Evolutionary conservation across 2,888 invertebrate species (phyloP), one percentile per base, ranked within the genome.

Genomic region (Nomada fabriciana): DNA sequence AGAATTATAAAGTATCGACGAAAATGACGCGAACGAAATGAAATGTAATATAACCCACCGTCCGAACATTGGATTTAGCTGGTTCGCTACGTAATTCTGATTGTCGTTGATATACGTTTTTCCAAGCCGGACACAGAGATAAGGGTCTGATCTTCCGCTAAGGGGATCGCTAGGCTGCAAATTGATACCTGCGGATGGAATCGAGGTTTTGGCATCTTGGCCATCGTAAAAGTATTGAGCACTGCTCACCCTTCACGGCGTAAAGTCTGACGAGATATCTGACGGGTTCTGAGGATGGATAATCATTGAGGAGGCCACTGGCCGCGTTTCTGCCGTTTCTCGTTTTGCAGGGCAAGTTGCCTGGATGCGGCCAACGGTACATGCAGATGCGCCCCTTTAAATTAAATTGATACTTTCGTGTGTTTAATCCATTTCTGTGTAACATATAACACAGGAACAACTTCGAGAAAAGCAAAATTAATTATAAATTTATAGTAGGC

Each of bases 11-110:
- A 4, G 13, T 0, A 11, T 13, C 42, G 18, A 7, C 4, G 67
- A 59, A 60, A 47, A 23, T 52, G 20, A 50, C 0, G 5, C 15
- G 13, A 47, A 52, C 18, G 50, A 52, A 61, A 61, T 53, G 3
- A 11, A 57, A 20, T 15, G 18, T 15, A 47, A 10, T n/a, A 64
- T 0, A 57, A 42, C 11, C 50, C 74, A 96, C 95, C 95, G 96
- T 71, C 98, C 98, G 94, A 98, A 98, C 29, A 97, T 94, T 0
- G 98, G 98, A 94, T 97, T 97, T 23, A 96, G 93, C 87, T 97
- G 96, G 92, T 97, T 97, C 2, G 96, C 94, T 53, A 97, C 94
- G 91, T 96, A 96, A 88, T 96, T 95, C 20, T 96, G 96, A 69
- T 96, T 95, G 92, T 98, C 97, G 57, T 95, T 95, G 57, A 96